Conservation (phyloP, 2,113 vertebrate genomes). For the Tragelaphus scriptus region DNA sequence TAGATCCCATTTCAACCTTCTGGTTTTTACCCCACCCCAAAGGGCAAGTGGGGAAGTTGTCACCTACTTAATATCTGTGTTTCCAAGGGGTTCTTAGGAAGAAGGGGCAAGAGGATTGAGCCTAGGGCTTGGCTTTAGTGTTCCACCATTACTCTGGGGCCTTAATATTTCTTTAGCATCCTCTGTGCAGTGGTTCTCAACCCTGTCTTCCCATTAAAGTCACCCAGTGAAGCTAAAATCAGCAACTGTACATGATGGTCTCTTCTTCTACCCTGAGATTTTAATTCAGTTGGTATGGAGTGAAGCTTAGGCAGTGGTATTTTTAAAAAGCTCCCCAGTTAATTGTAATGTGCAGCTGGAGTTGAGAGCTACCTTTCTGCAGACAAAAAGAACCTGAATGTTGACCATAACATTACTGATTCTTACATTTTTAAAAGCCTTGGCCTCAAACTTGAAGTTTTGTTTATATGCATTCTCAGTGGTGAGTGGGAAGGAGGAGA, state of each 20-base stretch:
- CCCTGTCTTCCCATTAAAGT: neutral
- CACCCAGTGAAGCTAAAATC: neutral
- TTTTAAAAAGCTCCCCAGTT: neutral
- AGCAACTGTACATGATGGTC: neutral
- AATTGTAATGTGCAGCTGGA: neutral
- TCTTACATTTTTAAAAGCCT: neutral
- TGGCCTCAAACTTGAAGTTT: neutral
- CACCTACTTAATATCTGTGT: neutral
- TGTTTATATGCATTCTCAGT: neutral
- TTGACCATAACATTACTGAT: neutral
- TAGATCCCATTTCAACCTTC: neutral
- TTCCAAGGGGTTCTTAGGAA: neutral
- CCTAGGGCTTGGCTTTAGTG: neutral
- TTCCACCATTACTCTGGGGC: neutral
- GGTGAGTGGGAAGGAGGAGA: neutral
- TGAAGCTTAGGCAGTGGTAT: neutral
- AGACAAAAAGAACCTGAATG: neutral
- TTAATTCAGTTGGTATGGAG: neutral
- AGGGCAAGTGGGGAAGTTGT: neutral
- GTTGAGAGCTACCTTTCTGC: neutral
- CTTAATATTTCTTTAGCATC: neutral
- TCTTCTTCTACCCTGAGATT: neutral
- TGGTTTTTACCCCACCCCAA: neutral
- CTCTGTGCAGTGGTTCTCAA: neutral
- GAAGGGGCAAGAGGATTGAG: neutral